phyloP scores from a whole-genome alignment of 2,113 vertebrate species.

The Siphamia tubifer region DNA sequence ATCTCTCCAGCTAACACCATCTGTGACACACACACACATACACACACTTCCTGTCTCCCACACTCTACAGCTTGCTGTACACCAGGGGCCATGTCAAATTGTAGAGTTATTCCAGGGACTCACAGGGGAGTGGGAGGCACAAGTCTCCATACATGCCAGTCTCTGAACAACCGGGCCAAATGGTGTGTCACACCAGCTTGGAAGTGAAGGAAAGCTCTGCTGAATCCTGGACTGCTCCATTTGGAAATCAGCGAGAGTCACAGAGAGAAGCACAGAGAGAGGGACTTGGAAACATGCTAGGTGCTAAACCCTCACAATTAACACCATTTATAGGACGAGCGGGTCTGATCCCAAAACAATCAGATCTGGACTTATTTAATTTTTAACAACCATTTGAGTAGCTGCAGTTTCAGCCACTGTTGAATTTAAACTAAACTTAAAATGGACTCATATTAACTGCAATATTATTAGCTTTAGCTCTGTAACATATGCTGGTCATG shows the following conservation, averaged over 20 bases:
- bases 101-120: slow-evolving; percentile 39
- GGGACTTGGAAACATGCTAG: slow-evolving; percentile 46
- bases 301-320: slow-evolving; percentile 58
- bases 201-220: slow-evolving; percentile 19
- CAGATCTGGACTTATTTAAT: slow-evolving; percentile 37
- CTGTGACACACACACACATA: slow-evolving; percentile 35
- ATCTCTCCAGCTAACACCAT: slow-evolving; percentile 42
- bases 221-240: slow-evolving; percentile 35
- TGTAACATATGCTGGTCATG: too few species aligned
- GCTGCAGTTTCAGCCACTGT: neutral
- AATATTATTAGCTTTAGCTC: neutral
- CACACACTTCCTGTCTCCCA: slow-evolving; percentile 28
- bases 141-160: slow-evolving; percentile 28
- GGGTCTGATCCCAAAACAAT: slow-evolving; percentile 48
- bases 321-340: slow-evolving; percentile 36
- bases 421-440: neutral
- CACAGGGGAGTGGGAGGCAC: slow-evolving; percentile 16
- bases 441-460: neutral
- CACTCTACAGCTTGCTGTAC: slow-evolving; percentile 47
- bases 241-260: slow-evolving; percentile 13
- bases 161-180: slow-evolving; percentile 41
- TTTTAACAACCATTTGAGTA: slow-evolving; percentile 14
- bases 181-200: slow-evolving; percentile 46
- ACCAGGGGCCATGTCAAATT: slow-evolving; percentile 50
- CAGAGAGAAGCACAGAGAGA: neutral